These are phyloP conservation scores for Hycleus cichorii DNA, from an alignment of 1,140 invertebrate genomes.

Conservation along the genomic window DNA sequence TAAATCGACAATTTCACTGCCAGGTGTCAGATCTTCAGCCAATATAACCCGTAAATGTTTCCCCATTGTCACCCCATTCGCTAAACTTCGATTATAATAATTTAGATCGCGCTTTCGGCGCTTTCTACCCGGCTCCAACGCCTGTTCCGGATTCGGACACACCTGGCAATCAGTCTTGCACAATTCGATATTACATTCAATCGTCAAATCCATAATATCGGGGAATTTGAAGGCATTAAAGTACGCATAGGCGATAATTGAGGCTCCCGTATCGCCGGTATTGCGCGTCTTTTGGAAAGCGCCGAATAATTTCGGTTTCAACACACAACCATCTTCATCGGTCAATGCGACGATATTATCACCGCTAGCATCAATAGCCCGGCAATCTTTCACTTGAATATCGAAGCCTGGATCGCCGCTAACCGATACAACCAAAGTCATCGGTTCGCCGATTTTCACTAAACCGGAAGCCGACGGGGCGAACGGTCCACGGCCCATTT, in stretches of 20 bases:
- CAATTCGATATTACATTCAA: slow-evolving; percentile 78
- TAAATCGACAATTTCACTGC: slow-evolving; percentile 29
- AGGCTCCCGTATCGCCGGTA: slow-evolving; percentile 61
- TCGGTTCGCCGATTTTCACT: slow-evolving; percentile 73
- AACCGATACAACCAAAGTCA: slow-evolving; percentile 75
- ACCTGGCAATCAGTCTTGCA: slow-evolving; percentile 74
- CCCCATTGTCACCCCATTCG: slow-evolving; percentile 50
- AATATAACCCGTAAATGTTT: slow-evolving; percentile 59
- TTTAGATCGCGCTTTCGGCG: slow-evolving; percentile 46
- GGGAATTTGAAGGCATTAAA: slow-evolving; percentile 86
- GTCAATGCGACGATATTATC: slow-evolving; percentile 62
- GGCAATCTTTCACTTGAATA: slow-evolving; percentile 68
- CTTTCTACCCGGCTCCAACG: slow-evolving; percentile 53
- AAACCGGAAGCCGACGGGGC: slow-evolving; percentile 66
- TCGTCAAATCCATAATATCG: slow-evolving; percentile 75
- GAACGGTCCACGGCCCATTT: slow-evolving; percentile 70
- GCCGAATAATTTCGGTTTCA: slow-evolving; percentile 76
- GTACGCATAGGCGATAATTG: slow-evolving; percentile 70
- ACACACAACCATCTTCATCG: slow-evolving; percentile 68
- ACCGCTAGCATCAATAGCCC: slow-evolving; percentile 60
- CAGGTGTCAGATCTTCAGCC: slow-evolving; percentile 51
- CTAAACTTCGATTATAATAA: slow-evolving; percentile 43
- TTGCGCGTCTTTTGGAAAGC: slow-evolving; percentile 73
- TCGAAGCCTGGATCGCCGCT: slow-evolving; percentile 74
- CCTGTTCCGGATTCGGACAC: slow-evolving; percentile 60